Evolutionary conservation across 2,797 vertebrate species (phyloP).

Genomic region (Alauda arvensis): DNA sequence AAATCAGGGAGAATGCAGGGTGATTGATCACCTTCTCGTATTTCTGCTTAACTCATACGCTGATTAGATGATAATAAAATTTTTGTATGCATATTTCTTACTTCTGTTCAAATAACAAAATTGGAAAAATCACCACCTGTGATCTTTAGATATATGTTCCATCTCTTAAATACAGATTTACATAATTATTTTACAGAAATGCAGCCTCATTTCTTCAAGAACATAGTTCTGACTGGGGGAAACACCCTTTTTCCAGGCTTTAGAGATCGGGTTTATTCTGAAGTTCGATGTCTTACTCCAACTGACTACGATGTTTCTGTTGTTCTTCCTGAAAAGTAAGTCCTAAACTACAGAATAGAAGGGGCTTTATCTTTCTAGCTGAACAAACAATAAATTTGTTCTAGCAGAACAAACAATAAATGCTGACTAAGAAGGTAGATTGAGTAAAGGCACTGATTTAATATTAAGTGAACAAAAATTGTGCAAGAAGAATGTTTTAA

Average conservation of each 20-base stretch:
- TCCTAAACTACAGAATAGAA: background rate
- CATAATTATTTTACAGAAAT: constrained; percentile 79
- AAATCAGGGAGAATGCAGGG: background rate
- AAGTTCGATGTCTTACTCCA: constrained; percentile 89
- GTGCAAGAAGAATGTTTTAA: background rate
- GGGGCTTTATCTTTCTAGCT: background rate
- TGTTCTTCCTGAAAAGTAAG: constrained; percentile 88
- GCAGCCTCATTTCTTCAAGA: constrained; percentile 97
- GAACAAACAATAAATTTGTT: background rate
- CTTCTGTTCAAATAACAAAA: background rate
- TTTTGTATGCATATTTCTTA: background rate
- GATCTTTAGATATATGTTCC: background rate
- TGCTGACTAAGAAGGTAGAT: background rate
- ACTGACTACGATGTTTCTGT: constrained; percentile 90
- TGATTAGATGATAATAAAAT: background rate
- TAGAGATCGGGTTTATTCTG: constrained; percentile 89
- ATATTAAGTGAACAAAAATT: background rate
- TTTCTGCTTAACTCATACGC: background rate
- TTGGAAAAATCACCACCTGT: background rate
- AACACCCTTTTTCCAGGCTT: constrained; percentile 90
- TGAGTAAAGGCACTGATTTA: background rate
- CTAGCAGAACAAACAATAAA: background rate
- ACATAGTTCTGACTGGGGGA: constrained; percentile 93
- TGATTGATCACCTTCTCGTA: background rate
- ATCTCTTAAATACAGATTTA: background rate